A percentile compares a stretch with the other conserved stretches of the same genome.
Conservation (phyloP, 2,888 invertebrate species). For the Meghimatium bilineatum region DNA sequence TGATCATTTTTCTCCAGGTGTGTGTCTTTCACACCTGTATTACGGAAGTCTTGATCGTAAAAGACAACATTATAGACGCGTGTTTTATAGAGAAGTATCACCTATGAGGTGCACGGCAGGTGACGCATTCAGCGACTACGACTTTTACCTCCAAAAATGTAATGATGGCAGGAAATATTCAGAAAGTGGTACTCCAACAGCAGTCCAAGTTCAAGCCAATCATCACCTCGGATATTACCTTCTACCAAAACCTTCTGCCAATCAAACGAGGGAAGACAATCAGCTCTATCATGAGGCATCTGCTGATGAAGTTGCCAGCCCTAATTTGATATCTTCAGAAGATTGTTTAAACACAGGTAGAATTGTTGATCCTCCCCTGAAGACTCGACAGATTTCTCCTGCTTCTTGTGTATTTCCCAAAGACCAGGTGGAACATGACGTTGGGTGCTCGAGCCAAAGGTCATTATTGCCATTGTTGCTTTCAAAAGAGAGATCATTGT, state of each 20-base stretch:
- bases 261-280: neutral
- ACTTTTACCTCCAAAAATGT: slow-evolving; percentile 1
- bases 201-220: neutral
- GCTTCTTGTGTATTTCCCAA: neutral
- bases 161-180: neutral
- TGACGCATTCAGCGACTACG: neutral
- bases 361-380: neutral
- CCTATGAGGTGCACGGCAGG: slow-evolving; percentile 18
- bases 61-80: slow-evolving; percentile 25
- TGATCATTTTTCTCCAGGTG: neutral
- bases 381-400: neutral
- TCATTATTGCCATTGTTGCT: neutral
- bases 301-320: neutral
- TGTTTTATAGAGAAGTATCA: slow-evolving; percentile 34
- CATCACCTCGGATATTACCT: neutral
- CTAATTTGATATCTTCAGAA: neutral
- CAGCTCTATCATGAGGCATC: neutral
- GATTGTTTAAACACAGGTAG: neutral
- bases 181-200: slow-evolving; percentile 5
- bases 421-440: neutral
- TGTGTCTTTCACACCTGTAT: slow-evolving; percentile 7
- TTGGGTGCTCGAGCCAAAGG: neutral
- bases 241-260: neutral
- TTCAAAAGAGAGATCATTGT: neutral
- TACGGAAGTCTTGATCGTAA: slow-evolving; percentile 69